Evolutionary conservation across 2,888 invertebrate species (phyloP).

Genomic region (Aleiodes testaceus): DNA sequence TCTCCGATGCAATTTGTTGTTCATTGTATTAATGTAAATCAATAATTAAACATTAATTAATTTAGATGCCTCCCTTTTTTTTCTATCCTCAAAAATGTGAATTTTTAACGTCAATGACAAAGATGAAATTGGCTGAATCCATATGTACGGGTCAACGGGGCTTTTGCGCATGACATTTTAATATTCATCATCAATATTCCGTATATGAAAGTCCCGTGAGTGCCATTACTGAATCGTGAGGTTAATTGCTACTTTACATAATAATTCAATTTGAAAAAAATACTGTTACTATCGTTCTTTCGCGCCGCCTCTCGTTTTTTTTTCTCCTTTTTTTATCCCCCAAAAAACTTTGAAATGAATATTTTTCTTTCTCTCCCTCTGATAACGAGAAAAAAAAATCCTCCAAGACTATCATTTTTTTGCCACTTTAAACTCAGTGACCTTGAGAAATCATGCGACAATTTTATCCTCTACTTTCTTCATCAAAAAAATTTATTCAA

Average conservation of each 20-base stretch:
- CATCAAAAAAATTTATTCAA: slow-evolving; percentile 34
- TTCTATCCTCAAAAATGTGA: too few species aligned
- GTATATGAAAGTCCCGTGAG: slow-evolving; percentile 52
- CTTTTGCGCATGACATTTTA: slow-evolving; percentile 49
- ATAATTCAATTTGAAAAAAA: slow-evolving; percentile 59
- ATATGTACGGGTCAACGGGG: not conserved
- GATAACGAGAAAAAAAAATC: too few species aligned
- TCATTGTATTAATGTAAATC: too few species aligned
- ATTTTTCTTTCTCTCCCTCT: too few species aligned
- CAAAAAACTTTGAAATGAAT: too few species aligned
- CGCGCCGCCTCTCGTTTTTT: too few species aligned
- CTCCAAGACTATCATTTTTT: too few species aligned
- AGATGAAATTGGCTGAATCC: not conserved
- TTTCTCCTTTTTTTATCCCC: too few species aligned
- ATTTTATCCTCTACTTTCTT: slow-evolving; percentile 49
- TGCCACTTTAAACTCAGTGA: too few species aligned
- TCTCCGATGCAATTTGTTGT: too few species aligned
- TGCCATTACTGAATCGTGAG: slow-evolving; percentile 55
- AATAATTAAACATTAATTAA: too few species aligned
- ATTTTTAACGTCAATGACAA: not conserved
- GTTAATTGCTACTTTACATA: slow-evolving; percentile 66
- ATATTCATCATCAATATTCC: slow-evolving; percentile 62
- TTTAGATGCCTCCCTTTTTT: too few species aligned
- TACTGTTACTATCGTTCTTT: not conserved
- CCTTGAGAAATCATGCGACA: slow-evolving; percentile 17